Percentiles rank a stretch among this genome's conserved stretches.
Evolutionary conservation across 2,888 invertebrate species (phyloP).

Genomic region (Gasteruption jaculator): DNA sequence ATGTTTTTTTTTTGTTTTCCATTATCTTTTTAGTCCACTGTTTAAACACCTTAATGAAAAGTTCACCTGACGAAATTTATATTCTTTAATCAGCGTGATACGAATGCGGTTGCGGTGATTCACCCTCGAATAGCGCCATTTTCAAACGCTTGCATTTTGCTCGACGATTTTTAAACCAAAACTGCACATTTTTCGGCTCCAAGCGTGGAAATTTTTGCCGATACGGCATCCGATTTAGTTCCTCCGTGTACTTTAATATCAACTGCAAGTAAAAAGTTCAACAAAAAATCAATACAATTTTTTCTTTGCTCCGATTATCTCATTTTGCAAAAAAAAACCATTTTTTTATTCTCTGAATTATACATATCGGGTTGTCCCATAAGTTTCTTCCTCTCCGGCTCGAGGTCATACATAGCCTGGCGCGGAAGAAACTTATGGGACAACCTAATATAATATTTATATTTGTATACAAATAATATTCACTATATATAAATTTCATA

Average conservation of each 20-base stretch:
- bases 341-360: background rate
- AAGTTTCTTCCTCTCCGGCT: too few relatives aligned
- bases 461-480: background rate
- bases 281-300: background rate
- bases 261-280: slow-evolving; percentile 54
- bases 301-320: background rate
- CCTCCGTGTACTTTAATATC: slow-evolving; percentile 96
- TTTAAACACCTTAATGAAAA: slow-evolving; percentile 20
- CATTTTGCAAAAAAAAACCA: slow-evolving; percentile 1
- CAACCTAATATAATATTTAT: too few relatives aligned
- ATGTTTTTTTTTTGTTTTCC: too few relatives aligned
- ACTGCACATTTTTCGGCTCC: slow-evolving; percentile 98
- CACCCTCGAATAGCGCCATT: slow-evolving; percentile 79
- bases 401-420: too few relatives aligned
- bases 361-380: too few relatives aligned
- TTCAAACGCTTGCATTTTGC: slow-evolving; percentile 97
- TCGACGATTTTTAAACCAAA: slow-evolving; percentile 98
- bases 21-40: slow-evolving; percentile 15
- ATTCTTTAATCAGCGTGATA: slow-evolving; percentile 50
- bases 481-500: background rate
- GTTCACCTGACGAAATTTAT: slow-evolving; percentile 19
- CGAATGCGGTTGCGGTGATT: slow-evolving; percentile 57
- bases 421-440: too few relatives aligned
- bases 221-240: slow-evolving; percentile 94
- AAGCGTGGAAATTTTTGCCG: slow-evolving; percentile 97